Base-by-base conservation (phyloP, 2,888 invertebrate species). In the Vesta saturnalis region DNA sequence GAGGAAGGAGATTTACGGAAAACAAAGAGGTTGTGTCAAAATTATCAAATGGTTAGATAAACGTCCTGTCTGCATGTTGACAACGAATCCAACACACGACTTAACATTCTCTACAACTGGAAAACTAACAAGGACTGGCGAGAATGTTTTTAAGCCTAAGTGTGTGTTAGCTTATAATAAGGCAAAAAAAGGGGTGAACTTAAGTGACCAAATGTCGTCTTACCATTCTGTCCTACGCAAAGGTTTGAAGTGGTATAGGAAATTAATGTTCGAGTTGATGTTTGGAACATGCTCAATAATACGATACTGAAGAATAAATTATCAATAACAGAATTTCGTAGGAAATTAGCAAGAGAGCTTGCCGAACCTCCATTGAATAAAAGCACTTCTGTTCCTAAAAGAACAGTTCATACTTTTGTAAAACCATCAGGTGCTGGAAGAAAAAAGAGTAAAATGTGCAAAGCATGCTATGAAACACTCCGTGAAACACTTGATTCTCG, bases 41-140 rank as follows among this genome's bases (percentile, higher is more conserved):
- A 64, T 78, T 14, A 57, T 76, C 18, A 78, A 78, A 64, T 81
- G 79, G 77, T 71, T 72, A 52, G 78, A 80, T 63, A 79, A 79
- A 69, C 65, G 79, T 35, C 76, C 78, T 30, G 73, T 81, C 23
- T 69, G 79, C 46, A 67, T 78, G 64, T 69, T 79, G 22, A 74
- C 75, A 39, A 79, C 77, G 46, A 74, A 15, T 56, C 35, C 35
- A 35, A 2, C 72, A 64, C 77, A 81, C 66, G 69, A 56, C 39
- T 63, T 58, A 46, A 69, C 74, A 67, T 75, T 65, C 35, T 61
- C 70, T 54, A 66, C 1, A 54, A 71, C 74, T 10, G 71, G 30
- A 59, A 70, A 68, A 64, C 3, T 6, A 3, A 49, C n/a, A n/a
- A n/a, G n/a, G n/a, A n/a, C n/a, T 70, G 66, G n/a, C n/a, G n/a